Base-by-base conservation (phyloP, 2,113 vertebrate species). In the Orcinus orca region DNA sequence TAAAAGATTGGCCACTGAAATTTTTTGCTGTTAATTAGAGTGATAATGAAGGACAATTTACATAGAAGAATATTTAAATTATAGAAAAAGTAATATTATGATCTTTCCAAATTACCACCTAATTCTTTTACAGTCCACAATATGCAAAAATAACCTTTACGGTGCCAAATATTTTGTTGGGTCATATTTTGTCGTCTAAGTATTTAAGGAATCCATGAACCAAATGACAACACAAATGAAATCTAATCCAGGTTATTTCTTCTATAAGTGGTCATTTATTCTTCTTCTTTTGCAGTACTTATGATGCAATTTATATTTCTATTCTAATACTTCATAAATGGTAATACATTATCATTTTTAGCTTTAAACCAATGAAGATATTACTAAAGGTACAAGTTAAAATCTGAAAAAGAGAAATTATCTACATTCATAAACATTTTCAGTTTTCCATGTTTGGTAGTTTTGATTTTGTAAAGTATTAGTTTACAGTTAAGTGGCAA, bases 381-480 rank as follows among this genome's bases (percentile, higher is more conserved):
- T 90, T 65, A 80, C 23, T 76, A 91, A 95, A 91, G 29, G 71
- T 8, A 93, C 18, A 0, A 97, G 95, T 98, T 97, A 82, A 98
- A 98, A 97, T 95, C 55, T 63, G 36, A 85, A 95, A 88, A 83
- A 88, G 44, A 86, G 80, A 88, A 91, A 88, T 95, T 67, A n/a
- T 23, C 70, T 87, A 96, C 70, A 90, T 91, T 90, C 29, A 95
- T 70, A 94, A 97, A 86, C 95, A 90, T 92, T 38, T 86, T 1
- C 4, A 50, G 89, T 71, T 93, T 81, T 86, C 95, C 82, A 76
- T 96, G 55, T 31, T 68, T 88, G 33, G 92, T 81, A 90, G 89
- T 86, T 97, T 98, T 97, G 97, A 95, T 77, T 89, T 96, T 60
- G 36, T 85, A 6, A 97, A 92, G 6, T 65, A 95, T 94, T 93